These are phyloP conservation scores for Epinotia demarniana DNA, from an alignment of 2,888 invertebrate genomes.

Conservation along the genomic window DNA sequence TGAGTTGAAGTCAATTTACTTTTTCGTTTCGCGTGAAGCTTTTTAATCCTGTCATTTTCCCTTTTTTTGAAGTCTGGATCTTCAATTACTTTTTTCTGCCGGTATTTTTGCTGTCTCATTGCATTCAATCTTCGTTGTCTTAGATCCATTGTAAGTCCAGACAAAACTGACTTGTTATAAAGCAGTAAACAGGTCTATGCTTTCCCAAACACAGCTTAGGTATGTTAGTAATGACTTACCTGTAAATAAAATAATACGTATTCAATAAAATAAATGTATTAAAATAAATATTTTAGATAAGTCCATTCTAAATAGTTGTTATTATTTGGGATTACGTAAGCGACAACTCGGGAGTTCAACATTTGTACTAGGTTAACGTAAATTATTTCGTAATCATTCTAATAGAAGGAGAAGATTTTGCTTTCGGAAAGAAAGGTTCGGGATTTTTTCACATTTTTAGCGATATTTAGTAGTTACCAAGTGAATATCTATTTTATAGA, in stretches of 20 bases:
- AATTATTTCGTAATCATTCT: no score
- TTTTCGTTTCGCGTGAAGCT: slow-evolving; percentile 6
- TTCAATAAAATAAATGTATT: neutral
- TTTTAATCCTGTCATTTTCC: slow-evolving; percentile 17
- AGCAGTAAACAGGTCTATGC: neutral
- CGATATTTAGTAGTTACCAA: no score
- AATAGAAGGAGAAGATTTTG: no score
- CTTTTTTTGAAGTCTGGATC: slow-evolving; percentile 14
- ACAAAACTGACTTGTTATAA: neutral
- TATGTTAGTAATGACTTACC: neutral
- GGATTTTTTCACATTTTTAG: no score
- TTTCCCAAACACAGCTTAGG: neutral
- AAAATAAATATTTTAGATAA: no score
- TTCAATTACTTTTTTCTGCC: neutral
- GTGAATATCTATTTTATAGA: no score
- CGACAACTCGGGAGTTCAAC: neutral
- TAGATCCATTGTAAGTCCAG: slow-evolving; percentile 9
- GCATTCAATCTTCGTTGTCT: neutral
- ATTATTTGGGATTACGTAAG: neutral
- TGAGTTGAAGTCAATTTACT: neutral
- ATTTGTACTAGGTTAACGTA: neutral
- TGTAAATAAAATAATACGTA: neutral
- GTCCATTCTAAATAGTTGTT: neutral
- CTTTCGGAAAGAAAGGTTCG: no score
- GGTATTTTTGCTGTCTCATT: slow-evolving; percentile 9